Evolutionary conservation across 2,888 invertebrate genomes (phyloP), one percentile per base, ranked within the genome.

Genomic region (Diaphora mendica): DNA sequence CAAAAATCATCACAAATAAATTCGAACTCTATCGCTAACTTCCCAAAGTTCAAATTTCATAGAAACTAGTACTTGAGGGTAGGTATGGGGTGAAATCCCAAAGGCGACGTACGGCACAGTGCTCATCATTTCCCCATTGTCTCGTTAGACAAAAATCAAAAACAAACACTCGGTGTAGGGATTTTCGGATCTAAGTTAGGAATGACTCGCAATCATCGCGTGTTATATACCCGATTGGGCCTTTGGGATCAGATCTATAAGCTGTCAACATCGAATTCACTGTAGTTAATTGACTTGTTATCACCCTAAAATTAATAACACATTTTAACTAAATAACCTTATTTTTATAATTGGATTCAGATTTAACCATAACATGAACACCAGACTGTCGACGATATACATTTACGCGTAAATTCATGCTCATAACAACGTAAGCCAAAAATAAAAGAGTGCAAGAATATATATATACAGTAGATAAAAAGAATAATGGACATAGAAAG

Each of bases 71-170:
- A 72, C 68, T 70, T 75, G 84, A 87, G 92, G 92, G 94, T 90
- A 91, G 91, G 90, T 87, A 88, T 91, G 90, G 95, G 94, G 95
- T 92, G 92, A 93, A 92, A 88, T 95, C 95, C 95, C 95, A 94
- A 85, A 93, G 94, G 95, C 91, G 89, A 91, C 91, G 93, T 92
- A 90, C 90, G 87, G 91, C 91, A 89, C 93, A 90, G 91, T 91
- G 93, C 94, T 95, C 95, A 95, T 95, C 95, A 95, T 95, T 95
- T 95, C 95, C 95, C 95, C 94, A 95, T 95, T 95, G 95, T 95
- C 95, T 95, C 95, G 95, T 95, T 95, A 95, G 93, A 95, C 95
- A 95, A 95, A 95, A 95, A 95, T 95, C 95, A 95, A 95, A 95
- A 94, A 95, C 94, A 95, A 95, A 95, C 95, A 95, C 92, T 92